Evolutionary conservation across 2,797 vertebrate species (phyloP).

Genomic region (Pangasius mekongensis): DNA sequence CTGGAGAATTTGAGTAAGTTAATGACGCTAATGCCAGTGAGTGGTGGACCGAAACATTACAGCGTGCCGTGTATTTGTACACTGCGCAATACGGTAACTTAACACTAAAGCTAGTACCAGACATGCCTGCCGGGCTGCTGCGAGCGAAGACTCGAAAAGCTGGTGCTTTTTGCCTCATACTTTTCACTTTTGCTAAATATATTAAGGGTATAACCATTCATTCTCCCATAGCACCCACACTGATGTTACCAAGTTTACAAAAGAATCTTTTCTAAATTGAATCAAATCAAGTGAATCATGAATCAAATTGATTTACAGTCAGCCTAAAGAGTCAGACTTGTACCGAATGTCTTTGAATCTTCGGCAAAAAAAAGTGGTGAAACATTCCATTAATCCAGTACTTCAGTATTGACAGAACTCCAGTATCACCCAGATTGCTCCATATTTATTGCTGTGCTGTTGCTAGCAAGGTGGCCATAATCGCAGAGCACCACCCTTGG

Average conservation of each 20-base stretch:
- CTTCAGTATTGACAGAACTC: neutral
- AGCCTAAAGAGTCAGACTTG: neutral
- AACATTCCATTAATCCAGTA: neutral
- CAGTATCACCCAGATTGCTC: neutral
- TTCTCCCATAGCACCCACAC: neutral
- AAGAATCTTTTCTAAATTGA: neutral
- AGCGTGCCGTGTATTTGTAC: neutral
- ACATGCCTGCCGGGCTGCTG: neutral
- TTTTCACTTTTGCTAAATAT: neutral
- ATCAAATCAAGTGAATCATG: neutral
- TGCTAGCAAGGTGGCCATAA: neutral
- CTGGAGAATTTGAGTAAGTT: neutral
- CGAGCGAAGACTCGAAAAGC: neutral
- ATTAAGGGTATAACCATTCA: neutral
- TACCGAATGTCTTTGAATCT: neutral
- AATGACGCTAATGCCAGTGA: neutral
- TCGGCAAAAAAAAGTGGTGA: neutral
- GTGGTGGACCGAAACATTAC: neutral
- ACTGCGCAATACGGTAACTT: neutral
- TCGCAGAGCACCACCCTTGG: neutral
- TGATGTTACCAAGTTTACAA: neutral
- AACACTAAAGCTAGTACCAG: neutral
- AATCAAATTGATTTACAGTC: neutral
- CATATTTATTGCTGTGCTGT: neutral
- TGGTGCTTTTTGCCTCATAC: no score